Evolutionary conservation across 2,888 invertebrate genomes (phyloP).

Genomic region (Phyto melanocephala): DNA sequence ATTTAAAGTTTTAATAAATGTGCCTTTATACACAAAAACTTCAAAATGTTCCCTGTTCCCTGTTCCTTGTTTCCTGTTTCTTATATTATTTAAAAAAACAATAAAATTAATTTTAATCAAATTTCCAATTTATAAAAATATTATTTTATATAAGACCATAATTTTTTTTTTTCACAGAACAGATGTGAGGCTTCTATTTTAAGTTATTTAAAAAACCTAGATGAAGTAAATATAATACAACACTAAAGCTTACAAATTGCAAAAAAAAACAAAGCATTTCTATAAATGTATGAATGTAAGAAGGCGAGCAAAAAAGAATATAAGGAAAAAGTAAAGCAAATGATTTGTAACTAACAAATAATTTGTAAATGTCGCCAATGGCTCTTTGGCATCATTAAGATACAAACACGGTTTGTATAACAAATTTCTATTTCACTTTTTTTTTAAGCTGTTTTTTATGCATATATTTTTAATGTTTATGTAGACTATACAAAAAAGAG

Average conservation of each 20-base stretch:
- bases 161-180: too few species aligned
- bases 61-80: too few species aligned
- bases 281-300: slow-evolving; percentile 31
- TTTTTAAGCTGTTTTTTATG: neutral
- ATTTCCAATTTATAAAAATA: too few species aligned
- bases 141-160: too few species aligned
- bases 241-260: neutral
- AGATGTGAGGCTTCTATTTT: too few species aligned
- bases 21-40: too few species aligned
- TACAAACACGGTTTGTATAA: slow-evolving; percentile 53
- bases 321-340: slow-evolving; percentile 35
- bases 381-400: slow-evolving; percentile 61
- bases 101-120: too few species aligned
- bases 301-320: slow-evolving; percentile 1
- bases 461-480: neutral
- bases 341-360: slow-evolving; percentile 56
- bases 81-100: too few species aligned
- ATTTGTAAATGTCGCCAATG: slow-evolving; percentile 62
- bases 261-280: neutral
- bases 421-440: slow-evolving; percentile 17
- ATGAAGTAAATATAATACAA: too few species aligned
- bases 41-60: too few species aligned
- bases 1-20: too few species aligned
- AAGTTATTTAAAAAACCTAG: too few species aligned
- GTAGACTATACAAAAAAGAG: slow-evolving; percentile 25